phyloP scores from a whole-genome alignment of 2,888 invertebrate genomes.

The Papilio protenor region DNA sequence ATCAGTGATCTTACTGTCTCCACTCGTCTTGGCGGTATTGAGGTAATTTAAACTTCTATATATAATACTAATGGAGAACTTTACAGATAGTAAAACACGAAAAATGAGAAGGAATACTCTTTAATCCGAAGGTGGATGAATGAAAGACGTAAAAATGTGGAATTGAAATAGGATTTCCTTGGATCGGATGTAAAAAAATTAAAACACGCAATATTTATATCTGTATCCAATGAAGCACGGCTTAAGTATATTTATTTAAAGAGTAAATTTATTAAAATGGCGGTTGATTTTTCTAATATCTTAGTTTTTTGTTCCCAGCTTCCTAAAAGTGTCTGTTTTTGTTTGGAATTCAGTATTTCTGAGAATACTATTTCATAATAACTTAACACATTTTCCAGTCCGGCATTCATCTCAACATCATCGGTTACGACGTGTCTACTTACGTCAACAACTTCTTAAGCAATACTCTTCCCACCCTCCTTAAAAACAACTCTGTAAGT shows the following conservation, averaged over 20 bases:
- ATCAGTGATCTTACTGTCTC: constrained; percentile 9
- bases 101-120: background rate
- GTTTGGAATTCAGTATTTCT: background rate
- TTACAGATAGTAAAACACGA: background rate
- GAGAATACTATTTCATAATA: background rate
- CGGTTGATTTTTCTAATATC: background rate
- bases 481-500: constrained; percentile 51
- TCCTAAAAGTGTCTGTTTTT: no score
- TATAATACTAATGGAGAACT: background rate
- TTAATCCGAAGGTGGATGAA: no score
- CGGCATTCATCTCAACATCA: constrained; percentile 45
- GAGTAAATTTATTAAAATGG: background rate
- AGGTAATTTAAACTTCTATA: constrained; percentile 11
- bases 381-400: constrained; percentile 49
- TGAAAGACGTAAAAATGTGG: background rate
- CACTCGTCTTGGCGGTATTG: constrained; percentile 14
- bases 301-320: background rate
- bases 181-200: background rate
- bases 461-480: constrained; percentile 47
- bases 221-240: background rate
- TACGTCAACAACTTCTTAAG: constrained; percentile 49
- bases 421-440: constrained; percentile 47
- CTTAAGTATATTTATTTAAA: background rate
- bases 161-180: background rate
- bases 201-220: background rate